Evolutionary conservation across 1,140 invertebrate genomes (phyloP), one percentile per base, ranked within the genome.

Genomic region (Aphaenogaster rudis): DNA sequence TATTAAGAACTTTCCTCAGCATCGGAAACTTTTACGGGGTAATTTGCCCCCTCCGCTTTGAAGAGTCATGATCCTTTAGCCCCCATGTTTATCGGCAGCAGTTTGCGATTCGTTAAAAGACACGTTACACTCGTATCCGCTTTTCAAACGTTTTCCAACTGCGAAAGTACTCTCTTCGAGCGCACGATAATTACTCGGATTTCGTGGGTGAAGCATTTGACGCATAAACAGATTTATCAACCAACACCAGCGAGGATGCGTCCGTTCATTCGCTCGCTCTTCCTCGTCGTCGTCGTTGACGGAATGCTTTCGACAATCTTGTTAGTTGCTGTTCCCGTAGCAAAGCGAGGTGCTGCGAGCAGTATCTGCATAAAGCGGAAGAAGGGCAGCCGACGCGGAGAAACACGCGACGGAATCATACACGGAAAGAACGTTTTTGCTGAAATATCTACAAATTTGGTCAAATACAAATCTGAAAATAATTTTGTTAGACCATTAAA

Each of bases 241-340:
- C 63, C 45, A 54, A 79, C 59, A 17, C n/a, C n/a, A 54, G 17
- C 42, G 50, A 39, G 11, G n/a, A 52, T 72, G 15, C 21, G 13
- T 33, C 17, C 15, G 33, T 21, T n/a, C 45, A 5, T 54, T 67
- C 21, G 3, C 28, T 28, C 28, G 28, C 28, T 28, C 28, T 74
- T 69, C 48, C 42, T 48, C 17, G 13, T 80, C 8, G 13, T 52
- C 42, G 4, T 69, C 63, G 13, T 71, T 72, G 63, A 54, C 63
- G 82, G 86, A 91, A 91, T 88, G 87, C 88, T 90, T 77, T 50
- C 48, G 15, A 88, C 88, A 87, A 91, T 88, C 89, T 91, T 91
- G 89, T 91, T 91, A 89, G 86, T 81, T 72, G 67, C 77, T 72
- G 50, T 77, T 74, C 59, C 66, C 36, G 57, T 52, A 9, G 33